These are phyloP conservation scores for Acrossocheilus fasciatus DNA, from an alignment of 2,797 vertebrate species.

Conservation along the genomic window DNA sequence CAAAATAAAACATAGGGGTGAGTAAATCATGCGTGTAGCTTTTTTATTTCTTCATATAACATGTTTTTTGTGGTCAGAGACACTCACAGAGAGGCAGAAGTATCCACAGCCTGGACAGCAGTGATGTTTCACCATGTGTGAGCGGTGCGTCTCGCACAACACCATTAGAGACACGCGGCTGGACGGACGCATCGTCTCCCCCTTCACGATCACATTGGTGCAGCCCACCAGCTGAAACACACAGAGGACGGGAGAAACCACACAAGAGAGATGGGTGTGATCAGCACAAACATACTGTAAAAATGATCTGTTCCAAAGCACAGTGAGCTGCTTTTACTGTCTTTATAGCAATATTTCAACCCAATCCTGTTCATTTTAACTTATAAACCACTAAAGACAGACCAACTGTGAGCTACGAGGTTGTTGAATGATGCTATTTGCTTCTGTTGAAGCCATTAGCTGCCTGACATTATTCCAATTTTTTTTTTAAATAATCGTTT, in stretches of 20 bases:
- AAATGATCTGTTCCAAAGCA: not conserved
- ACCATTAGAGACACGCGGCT: constrained; percentile 92
- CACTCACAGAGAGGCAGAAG: constrained; percentile 89
- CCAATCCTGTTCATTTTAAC: not conserved
- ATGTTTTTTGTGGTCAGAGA: not conserved
- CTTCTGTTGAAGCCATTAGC: not conserved
- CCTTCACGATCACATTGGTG: constrained; percentile 83
- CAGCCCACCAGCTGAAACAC: constrained; percentile 84
- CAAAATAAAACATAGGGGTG: not conserved
- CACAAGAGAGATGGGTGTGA: not conserved
- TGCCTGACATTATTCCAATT: not conserved
- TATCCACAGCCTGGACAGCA: constrained; percentile 94
- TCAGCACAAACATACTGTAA: not conserved
- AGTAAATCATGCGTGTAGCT: not conserved
- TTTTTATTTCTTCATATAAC: not conserved
- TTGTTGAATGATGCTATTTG: not conserved
- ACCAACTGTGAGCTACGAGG: not conserved
- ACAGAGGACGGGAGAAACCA: not conserved
- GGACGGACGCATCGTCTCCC: constrained; percentile 92
- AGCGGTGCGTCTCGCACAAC: constrained; percentile 88
- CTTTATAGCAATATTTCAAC: not conserved
- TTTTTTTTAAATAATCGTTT: no score
- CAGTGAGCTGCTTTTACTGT: not conserved
- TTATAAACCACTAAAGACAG: not conserved
- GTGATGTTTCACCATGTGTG: constrained; percentile 94